A percentile compares a stretch with the other conserved stretches of the same genome.
Conservation (phyloP, 2,888 invertebrate species). For the Omphaloscelis lunosa region DNA sequence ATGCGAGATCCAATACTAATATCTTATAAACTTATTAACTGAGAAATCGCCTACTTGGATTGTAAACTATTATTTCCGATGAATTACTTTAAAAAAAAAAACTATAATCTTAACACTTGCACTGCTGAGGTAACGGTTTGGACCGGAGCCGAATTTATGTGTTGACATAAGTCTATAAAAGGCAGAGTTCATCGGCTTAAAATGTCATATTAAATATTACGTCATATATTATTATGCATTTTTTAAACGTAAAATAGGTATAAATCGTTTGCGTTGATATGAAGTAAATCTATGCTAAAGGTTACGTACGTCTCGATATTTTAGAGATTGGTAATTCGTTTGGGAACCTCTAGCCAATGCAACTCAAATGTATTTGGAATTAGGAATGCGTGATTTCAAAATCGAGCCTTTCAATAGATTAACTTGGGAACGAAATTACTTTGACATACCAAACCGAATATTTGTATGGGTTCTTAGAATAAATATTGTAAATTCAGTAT, state of each 20-base stretch:
- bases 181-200: conserved; percentile 59
- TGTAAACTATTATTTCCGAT: conserved; percentile 33
- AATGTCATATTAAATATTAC: conserved; percentile 51
- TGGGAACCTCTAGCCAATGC: conserved; percentile 48
- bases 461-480: conserved; percentile 45
- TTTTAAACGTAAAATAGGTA: conserved; percentile 50
- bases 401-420: conserved; percentile 59
- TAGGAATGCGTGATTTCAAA: conserved; percentile 63
- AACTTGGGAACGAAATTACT: conserved; percentile 59
- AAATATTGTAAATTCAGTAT: conserved; percentile 52
- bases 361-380: conserved; percentile 62
- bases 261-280: conserved; percentile 44
- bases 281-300: conserved; percentile 59
- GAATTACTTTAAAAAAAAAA: conserved; percentile 28
- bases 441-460: conserved; percentile 54
- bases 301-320: conserved; percentile 62
- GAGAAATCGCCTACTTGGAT: conserved; percentile 29
- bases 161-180: conserved; percentile 52
- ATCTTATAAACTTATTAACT: conserved; percentile 42
- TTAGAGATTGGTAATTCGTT: conserved; percentile 60
- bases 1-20: conserved; percentile 21
- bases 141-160: conserved; percentile 26
- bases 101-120: conserved; percentile 33
- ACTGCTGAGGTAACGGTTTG: conserved; percentile 4
- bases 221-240: conserved; percentile 42